Conservation (phyloP, 2,888 invertebrate species). For the Chloroclysta siterata region DNA sequence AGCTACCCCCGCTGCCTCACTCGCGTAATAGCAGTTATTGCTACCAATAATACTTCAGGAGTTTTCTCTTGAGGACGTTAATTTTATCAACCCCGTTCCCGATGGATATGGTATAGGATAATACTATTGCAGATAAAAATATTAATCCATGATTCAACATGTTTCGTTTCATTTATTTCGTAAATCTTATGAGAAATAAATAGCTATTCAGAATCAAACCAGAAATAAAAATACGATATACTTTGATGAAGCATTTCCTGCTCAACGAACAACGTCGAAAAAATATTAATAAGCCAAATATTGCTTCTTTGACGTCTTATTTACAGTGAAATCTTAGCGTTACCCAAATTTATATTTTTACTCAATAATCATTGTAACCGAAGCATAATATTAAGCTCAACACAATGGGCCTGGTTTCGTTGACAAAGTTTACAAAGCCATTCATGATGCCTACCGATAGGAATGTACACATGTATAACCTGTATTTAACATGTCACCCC, state of each 20-base stretch:
- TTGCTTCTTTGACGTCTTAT: constrained; percentile 3
- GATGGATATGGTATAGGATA: no score
- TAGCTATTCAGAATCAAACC: neutral
- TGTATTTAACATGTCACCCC: constrained; percentile 64
- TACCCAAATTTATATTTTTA: constrained; percentile 27
- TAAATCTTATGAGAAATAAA: neutral
- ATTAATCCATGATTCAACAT: no score
- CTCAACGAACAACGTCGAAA: neutral
- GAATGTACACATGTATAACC: constrained; percentile 42
- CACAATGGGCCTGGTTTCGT: constrained; percentile 53
- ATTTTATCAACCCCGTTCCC: no score
- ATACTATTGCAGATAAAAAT: no score
- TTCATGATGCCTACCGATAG: constrained; percentile 50
- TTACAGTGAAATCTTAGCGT: constrained; percentile 10
- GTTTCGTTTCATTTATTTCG: no score
- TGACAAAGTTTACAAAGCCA: constrained; percentile 63
- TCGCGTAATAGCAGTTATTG: no score
- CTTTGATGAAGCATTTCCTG: neutral
- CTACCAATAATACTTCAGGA: no score
- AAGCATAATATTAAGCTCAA: constrained; percentile 37
- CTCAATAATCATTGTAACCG: constrained; percentile 39
- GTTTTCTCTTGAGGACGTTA: no score
- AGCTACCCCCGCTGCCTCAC: no score
- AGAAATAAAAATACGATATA: neutral
- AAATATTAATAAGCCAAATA: constrained; percentile 10